These are phyloP conservation scores for Pagetopsis macropterus DNA, from an alignment of 2,797 vertebrate species.

Conservation along the genomic window DNA sequence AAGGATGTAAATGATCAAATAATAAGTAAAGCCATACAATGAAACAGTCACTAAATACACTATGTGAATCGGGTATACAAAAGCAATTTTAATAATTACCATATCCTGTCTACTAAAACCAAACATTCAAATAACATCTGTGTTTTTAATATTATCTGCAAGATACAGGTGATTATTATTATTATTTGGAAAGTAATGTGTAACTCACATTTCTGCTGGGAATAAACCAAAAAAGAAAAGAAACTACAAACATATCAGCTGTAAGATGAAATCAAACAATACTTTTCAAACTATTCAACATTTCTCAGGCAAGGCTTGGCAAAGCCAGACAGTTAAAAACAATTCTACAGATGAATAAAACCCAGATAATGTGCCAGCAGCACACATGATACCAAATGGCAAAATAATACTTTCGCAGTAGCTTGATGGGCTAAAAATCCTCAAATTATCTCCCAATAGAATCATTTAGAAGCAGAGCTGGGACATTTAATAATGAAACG, in stretches of 20 bases:
- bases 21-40: neutral
- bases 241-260: no score
- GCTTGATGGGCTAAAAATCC: constrained; percentile 19
- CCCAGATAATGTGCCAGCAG: constrained; percentile 22
- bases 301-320: constrained; percentile 5
- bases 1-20: no score
- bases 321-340: constrained; percentile 1
- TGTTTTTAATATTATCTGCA: neutral
- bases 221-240: neutral
- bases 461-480: constrained; percentile 30
- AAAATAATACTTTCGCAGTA: constrained; percentile 26
- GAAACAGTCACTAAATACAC: neutral
- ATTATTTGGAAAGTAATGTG: neutral
- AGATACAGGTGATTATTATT: neutral
- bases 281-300: constrained; percentile 9
- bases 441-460: constrained; percentile 15
- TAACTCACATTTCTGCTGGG: neutral
- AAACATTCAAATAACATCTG: neutral
- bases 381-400: constrained; percentile 28
- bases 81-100: neutral
- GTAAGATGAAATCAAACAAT: no score
- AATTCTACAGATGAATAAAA: constrained; percentile 17
- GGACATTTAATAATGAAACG: constrained; percentile 17
- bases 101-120: neutral
- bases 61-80: neutral